Conservation (phyloP, 2,797 vertebrate species). For the Silurus aristotelis region DNA sequence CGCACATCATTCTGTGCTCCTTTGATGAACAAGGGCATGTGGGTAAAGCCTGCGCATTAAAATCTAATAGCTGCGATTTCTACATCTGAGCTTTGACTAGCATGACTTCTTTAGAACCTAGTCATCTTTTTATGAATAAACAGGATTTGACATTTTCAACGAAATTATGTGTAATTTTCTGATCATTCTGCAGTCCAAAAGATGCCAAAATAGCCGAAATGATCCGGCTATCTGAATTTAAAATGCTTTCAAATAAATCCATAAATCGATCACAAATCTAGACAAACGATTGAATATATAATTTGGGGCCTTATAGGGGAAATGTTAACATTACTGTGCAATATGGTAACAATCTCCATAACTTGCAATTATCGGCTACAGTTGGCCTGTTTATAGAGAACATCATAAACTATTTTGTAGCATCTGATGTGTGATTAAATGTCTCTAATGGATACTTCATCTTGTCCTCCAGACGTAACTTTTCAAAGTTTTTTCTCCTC, state of each 20-base stretch:
- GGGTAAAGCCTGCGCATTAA: neutral
- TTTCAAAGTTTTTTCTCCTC: constrained; percentile 5
- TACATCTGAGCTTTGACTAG: neutral
- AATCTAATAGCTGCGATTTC: constrained; percentile 8
- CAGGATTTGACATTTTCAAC: constrained; percentile 17
- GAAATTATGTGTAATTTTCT: constrained; percentile 27
- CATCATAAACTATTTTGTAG: neutral
- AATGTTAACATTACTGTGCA: constrained; percentile 5
- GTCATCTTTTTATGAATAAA: neutral
- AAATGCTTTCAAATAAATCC: constrained; percentile 4
- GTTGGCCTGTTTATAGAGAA: constrained; percentile 17
- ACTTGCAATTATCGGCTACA: neutral
- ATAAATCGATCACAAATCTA: constrained; percentile 19
- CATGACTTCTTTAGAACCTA: neutral
- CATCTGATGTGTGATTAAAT: constrained; percentile 8
- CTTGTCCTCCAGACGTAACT: constrained; percentile 17
- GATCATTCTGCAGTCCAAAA: constrained; percentile 10
- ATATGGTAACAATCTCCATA: constrained; percentile 25
- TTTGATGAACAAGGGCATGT: constrained; percentile 18
- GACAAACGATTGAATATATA: neutral
- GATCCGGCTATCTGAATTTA: neutral
- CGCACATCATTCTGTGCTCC: neutral
- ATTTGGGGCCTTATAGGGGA: neutral
- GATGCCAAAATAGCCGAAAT: neutral
- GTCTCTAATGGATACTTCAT: constrained; percentile 8